A percentile compares a stretch with the other conserved stretches of the same genome.
phyloP scores from a whole-genome alignment of 2,888 invertebrate genomes.

The Rosalia funebris region DNA sequence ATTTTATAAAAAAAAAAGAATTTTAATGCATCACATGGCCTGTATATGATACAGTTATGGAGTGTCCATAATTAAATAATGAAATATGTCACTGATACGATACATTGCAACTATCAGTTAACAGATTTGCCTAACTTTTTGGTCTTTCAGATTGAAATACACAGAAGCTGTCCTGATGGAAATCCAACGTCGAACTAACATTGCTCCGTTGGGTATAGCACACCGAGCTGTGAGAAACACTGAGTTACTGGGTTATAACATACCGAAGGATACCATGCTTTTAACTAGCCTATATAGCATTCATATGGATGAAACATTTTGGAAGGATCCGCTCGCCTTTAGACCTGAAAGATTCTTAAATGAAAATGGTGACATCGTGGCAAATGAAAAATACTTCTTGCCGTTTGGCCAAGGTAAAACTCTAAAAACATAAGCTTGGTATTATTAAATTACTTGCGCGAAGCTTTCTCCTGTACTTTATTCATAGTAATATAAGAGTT shows the following conservation, averaged over 20 bases:
- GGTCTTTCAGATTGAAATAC: conserved; percentile 59
- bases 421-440: too few relatives aligned
- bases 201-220: conserved; percentile 68
- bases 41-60: too few relatives aligned
- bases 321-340: conserved; percentile 71
- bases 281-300: conserved; percentile 71
- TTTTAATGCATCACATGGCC: too few relatives aligned
- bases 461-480: too few relatives aligned
- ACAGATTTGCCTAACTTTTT: too few relatives aligned
- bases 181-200: conserved; percentile 65
- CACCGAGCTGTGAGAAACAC: conserved; percentile 65
- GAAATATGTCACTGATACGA: too few relatives aligned
- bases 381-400: conserved; percentile 68
- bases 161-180: conserved; percentile 66
- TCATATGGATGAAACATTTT: conserved; percentile 69
- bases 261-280: conserved; percentile 69
- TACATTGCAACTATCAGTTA: too few relatives aligned
- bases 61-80: too few relatives aligned
- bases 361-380: conserved; percentile 64
- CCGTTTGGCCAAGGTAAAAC: conserved; percentile 75
- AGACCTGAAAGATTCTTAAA: conserved; percentile 74
- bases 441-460: too few relatives aligned
- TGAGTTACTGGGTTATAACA: conserved; percentile 62
- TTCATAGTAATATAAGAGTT: too few relatives aligned
- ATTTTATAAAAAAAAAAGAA: not conserved